Percentiles rank a stretch among this genome's conserved stretches.
Evolutionary conservation across 2,113 vertebrate species (phyloP).

Genomic region (Forbesichthys agassizii): DNA sequence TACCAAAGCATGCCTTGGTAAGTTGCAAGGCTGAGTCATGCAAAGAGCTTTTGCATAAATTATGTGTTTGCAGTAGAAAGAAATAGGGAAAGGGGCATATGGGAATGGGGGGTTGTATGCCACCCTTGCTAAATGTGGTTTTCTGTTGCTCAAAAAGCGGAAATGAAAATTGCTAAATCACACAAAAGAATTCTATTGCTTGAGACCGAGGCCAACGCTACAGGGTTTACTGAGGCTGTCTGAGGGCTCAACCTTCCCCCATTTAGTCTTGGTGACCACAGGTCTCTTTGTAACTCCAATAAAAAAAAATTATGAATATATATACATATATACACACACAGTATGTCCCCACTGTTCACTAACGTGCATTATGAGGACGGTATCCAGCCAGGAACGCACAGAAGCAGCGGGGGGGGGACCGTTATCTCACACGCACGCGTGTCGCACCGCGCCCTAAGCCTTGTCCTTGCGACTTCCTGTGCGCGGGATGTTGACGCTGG

Average conservation of each 20-base stretch:
- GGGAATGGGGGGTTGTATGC: neutral
- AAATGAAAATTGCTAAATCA: neutral
- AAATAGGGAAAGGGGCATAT: neutral
- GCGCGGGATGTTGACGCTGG: neutral
- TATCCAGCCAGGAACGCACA: too few relatives aligned
- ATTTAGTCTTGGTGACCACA: too few relatives aligned
- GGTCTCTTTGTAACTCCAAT: too few relatives aligned
- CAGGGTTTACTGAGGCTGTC: too few relatives aligned
- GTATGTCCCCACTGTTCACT: too few relatives aligned
- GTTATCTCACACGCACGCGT: neutral
- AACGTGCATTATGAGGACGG: too few relatives aligned
- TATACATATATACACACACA: neutral
- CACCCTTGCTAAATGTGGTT: neutral
- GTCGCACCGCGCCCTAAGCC: neutral
- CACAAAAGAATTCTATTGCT: too few relatives aligned
- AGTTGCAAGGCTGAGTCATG: neutral
- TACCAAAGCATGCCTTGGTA: too few relatives aligned
- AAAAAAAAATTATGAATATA: too few relatives aligned
- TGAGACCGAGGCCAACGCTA: too few relatives aligned
- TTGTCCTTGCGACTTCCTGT: neutral
- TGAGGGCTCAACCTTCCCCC: too few relatives aligned
- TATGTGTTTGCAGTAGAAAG: neutral
- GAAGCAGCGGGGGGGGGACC: neutral
- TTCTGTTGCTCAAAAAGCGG: slow-evolving; percentile 5
- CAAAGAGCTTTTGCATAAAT: neutral